Base-by-base conservation (phyloP, 1,140 invertebrate genomes). In the Trachymyrmex cornetzi region DNA sequence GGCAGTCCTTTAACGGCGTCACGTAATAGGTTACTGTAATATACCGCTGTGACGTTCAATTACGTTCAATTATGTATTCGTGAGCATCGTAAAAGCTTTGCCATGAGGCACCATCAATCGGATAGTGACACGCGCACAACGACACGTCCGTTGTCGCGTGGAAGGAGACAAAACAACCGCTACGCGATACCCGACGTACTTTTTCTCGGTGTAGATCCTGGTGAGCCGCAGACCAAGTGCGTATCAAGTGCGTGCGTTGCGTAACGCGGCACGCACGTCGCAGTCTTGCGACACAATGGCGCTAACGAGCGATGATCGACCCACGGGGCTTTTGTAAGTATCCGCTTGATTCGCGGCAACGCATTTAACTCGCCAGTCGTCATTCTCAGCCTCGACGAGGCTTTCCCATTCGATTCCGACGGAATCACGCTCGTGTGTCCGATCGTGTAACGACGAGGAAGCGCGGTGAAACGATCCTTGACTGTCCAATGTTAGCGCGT, bases 291-390 rank as follows among this genome's bases (percentile, higher is more conserved):
- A 55, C 71, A 86, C 89, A 87, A 90, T 89, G 85, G 85, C 88
- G 89, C 87, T 90, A 90, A 90, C 88, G 88, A 89, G 85, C 88
- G 85, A 74, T 81, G 77, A 89, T 90, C 88, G 89, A 69, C 74
- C 67, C 67, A 64, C 79, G 79, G 79, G 50, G 64, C 66, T 64
- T 80, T 63, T 77, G 67, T 72, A 67, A 67, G 71, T 72, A 80
- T 77, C 55, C 75, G 81, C 67, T 72, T 79, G 64, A 72, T 71
- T 85, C 50, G 82, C 80, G 74, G 85, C 74, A 86, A 88, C 63
- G 61, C 81, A 55, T 81, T 85, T 66, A 82, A 82, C 79, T 48
- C 66, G 79, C 53, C 30, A 44, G 30, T 27, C 79, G 66, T 72
- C 79, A 27, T 57, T 53, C 66, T 72, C 27, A 27, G 22, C 24